These are phyloP conservation scores for Aurelia aurita DNA, from an alignment of 30 jellyfish, hydroid and myxozoan species.

Conservation along the genomic window DNA sequence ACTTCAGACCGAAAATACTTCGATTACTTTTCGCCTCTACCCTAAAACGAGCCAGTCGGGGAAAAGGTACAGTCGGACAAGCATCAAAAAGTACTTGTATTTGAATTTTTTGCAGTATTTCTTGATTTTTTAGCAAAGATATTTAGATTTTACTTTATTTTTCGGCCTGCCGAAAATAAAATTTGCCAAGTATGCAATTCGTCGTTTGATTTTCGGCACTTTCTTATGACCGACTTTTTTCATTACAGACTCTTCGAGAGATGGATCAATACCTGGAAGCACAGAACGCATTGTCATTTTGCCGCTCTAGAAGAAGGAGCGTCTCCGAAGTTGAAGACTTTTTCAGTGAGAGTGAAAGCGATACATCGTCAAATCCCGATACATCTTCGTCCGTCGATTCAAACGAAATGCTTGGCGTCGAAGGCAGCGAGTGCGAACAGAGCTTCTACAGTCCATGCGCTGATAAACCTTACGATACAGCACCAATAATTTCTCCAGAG, in stretches of 20 bases:
- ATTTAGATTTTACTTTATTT: no score
- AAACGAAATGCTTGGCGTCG: conserved; percentile 48
- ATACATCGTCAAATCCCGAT: conserved; percentile 91
- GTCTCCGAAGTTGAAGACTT: conserved; percentile 90
- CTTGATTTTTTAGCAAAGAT: no score
- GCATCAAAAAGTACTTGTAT: neutral
- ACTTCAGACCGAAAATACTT: neutral
- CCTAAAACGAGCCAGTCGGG: no score
- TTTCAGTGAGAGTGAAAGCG: conserved; percentile 96
- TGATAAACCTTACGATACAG: conserved; percentile 41
- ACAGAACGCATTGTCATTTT: conserved; percentile 33
- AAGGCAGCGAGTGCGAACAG: conserved; percentile 55
- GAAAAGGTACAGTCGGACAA: neutral
- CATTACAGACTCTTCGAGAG: conserved; percentile 88
- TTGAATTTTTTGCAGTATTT: neutral
- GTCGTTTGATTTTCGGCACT: no score
- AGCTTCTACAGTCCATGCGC: conserved; percentile 53
- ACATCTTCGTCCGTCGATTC: conserved; percentile 81
- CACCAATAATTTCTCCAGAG: conserved; percentile 30
- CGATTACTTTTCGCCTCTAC: conserved; percentile 3
- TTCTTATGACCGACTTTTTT: conserved; percentile 26
- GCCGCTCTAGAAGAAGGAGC: conserved; percentile 81
- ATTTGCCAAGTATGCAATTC: no score
- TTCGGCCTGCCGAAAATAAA: no score
- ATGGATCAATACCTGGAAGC: conserved; percentile 96